Percentiles rank a stretch among this genome's conserved stretches.
These are phyloP conservation scores for Ladona fulva DNA, from an alignment of 1,140 invertebrate species.

Conservation along the genomic window DNA sequence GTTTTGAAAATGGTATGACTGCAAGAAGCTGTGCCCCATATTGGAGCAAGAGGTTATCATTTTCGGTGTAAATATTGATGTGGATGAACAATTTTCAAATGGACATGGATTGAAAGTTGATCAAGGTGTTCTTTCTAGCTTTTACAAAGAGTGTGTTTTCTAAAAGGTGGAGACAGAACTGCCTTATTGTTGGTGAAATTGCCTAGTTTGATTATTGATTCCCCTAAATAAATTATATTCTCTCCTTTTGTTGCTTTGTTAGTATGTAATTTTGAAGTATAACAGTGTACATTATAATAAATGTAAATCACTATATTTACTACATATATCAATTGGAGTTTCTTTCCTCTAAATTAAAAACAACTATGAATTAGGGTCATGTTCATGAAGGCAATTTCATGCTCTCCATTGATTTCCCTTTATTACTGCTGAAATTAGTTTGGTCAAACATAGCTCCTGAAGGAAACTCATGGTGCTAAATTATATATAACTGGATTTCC, in stretches of 20 bases:
- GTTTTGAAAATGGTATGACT: neutral
- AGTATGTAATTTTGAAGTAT: neutral
- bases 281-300: neutral
- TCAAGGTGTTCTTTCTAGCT: neutral
- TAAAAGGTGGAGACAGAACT: neutral
- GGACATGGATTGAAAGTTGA: neutral
- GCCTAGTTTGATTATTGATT: neutral
- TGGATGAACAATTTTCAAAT: neutral
- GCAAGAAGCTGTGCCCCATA: neutral
- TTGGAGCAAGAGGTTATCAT: neutral
- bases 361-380: too few relatives aligned
- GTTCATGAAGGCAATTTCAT: too few relatives aligned
- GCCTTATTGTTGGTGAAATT: neutral
- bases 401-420: too few relatives aligned
- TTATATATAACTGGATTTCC: too few relatives aligned
- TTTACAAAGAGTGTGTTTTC: neutral
- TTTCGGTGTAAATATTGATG: neutral
- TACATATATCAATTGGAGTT: neutral
- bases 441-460: too few relatives aligned
- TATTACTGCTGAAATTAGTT: too few relatives aligned
- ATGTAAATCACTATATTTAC: neutral
- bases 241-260: neutral
- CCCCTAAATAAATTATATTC: neutral
- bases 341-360: neutral
- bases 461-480: too few relatives aligned